Conservation (phyloP, 2,888 invertebrate genomes). For the Poecilobothrus nobilitatus region DNA sequence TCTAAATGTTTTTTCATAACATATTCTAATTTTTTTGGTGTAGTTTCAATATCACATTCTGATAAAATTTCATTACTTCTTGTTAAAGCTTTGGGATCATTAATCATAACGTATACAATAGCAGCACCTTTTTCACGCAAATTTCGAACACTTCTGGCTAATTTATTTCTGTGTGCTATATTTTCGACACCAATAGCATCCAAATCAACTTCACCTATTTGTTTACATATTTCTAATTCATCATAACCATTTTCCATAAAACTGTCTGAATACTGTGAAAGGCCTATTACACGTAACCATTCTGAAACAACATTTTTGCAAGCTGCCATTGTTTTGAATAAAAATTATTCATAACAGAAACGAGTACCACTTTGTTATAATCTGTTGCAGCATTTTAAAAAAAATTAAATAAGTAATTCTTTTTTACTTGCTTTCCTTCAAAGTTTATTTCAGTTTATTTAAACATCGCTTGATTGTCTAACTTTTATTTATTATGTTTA, state of each 20-base stretch:
- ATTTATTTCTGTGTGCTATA: conserved; percentile 66
- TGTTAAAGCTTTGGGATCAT: conserved; percentile 55
- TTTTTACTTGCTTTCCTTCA: no score
- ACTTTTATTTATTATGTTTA: no score
- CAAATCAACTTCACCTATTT: conserved; percentile 88
- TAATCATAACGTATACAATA: conserved; percentile 85
- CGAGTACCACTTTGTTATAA: no score
- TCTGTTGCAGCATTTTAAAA: no score
- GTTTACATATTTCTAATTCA: conserved; percentile 92
- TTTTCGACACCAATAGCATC: conserved; percentile 91
- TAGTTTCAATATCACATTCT: conserved; percentile 43
- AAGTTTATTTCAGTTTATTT: no score
- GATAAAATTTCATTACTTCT: conserved; percentile 47
- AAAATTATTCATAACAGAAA: no score
- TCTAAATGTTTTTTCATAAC: conserved; percentile 75
- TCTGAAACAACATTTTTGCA: conserved; percentile 79
- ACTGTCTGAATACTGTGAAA: conserved; percentile 84
- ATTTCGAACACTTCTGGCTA: conserved; percentile 76
- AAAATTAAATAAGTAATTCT: no score
- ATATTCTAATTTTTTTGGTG: conserved; percentile 56
- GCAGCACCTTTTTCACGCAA: conserved; percentile 87
- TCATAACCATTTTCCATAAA: conserved; percentile 95
- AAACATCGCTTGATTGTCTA: no score
- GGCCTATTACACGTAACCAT: conserved; percentile 83
- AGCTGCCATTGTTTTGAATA: conserved; percentile 43